These are phyloP conservation scores for Falco cherrug DNA, from an alignment of 2,797 vertebrate species.

Conservation along the genomic window DNA sequence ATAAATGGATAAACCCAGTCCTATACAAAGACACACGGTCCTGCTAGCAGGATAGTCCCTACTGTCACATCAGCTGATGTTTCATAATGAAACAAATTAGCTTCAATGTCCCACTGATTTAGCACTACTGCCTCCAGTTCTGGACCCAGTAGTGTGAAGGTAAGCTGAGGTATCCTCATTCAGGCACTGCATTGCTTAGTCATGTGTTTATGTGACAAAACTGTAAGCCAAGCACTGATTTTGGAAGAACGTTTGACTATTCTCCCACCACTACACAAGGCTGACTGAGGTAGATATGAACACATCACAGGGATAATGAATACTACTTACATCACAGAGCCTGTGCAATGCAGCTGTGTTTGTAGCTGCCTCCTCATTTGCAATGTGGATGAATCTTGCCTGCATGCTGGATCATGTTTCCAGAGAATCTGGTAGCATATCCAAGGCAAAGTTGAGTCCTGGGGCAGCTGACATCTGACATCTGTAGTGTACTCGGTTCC, in stretches of 20 bases:
- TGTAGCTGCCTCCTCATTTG: not conserved
- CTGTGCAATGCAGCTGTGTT: not conserved
- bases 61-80: not conserved
- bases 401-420: not conserved
- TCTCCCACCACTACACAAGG: not conserved
- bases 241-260: not conserved
- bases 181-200: not conserved
- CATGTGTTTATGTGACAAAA: not conserved
- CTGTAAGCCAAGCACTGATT: not conserved
- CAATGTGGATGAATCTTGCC: not conserved
- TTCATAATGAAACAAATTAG: not conserved
- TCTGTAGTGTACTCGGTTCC: not conserved
- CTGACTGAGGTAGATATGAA: not conserved
- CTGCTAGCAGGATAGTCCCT: not conserved
- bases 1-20: not conserved
- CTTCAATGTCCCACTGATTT: not conserved
- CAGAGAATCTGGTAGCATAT: not conserved
- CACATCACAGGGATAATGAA: not conserved
- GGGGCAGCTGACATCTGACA: not conserved
- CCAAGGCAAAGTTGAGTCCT: not conserved
- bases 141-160: not conserved
- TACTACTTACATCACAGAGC: not conserved
- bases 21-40: not conserved
- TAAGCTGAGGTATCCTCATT: not conserved
- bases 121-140: not conserved